Evolutionary conservation across 2,113 vertebrate species (phyloP), one percentile per base, ranked within the genome.

Genomic region (Prionailurus bengalensis): DNA sequence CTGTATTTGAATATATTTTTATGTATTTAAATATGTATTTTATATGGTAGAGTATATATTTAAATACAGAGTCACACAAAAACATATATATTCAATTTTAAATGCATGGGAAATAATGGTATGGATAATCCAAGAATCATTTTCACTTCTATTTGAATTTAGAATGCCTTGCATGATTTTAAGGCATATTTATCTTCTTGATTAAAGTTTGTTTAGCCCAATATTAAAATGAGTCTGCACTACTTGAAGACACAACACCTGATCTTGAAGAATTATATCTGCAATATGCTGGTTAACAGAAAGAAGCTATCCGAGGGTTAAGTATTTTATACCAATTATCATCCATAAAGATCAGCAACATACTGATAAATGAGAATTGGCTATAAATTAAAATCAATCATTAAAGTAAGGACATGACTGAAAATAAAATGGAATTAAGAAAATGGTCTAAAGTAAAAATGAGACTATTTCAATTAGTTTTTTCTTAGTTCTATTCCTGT

Each of bases 201-300:
- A 97, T 98, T 97, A 98, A 88, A 97, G 80, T 89, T 97, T 98
- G 90, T 97, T 97, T 98, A 97, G 74, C 87, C 61, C 11, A 12
- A 94, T 97, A 97, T 97, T 97, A 96, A 98, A 98, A 97, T 97
- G 95, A 97, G 90, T 45, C 90, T 95, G 87, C n/a, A 97, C 15
- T 96, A 83, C 79, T 91, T 96, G 68, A 96, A 95, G 87, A 88
- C 29, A 88, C 33, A 95, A 84, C 92, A 97, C 89, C 81, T 97
- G 89, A 94, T 98, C 91, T 94, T 97, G 55, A 97, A 88, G 36
- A 93, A 90, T 97, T 92, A 92, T 87, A 71, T 95, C 55, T 96
- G 63, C 74, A 97, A 45, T 68, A 65, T 97, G 70, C 79, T 90
- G 27, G 42, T 70, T 92, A 93, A 94, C 79, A 96, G 48, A 88